Conservation (phyloP, 2,888 invertebrate genomes). For the Macrophya annulata region DNA sequence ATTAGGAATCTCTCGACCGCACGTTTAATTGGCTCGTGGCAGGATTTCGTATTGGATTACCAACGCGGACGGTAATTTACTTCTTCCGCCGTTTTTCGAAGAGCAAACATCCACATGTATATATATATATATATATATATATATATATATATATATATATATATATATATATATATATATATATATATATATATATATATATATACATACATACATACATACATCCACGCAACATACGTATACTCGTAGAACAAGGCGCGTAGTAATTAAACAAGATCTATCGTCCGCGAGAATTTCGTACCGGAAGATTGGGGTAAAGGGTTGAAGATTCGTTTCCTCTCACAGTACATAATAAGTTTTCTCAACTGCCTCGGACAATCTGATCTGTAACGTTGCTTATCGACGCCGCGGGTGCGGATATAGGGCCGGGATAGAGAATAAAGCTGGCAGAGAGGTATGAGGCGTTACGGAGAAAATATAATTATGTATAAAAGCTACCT, state of each 20-base stretch:
- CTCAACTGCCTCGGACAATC: neutral
- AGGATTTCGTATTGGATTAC: constrained; percentile 62
- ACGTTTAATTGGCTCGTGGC: constrained; percentile 70
- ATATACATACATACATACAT: too few species aligned
- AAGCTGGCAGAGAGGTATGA: neutral
- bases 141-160: too few species aligned
- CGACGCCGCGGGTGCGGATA: neutral
- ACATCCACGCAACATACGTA: too few species aligned
- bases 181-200: too few species aligned
- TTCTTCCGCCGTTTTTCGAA: neutral
- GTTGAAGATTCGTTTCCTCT: neutral
- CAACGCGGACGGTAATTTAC: constrained; percentile 48
- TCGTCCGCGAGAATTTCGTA: neutral
- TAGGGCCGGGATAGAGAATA: neutral
- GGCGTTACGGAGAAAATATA: constrained; percentile 41
- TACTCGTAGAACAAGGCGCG: neutral
- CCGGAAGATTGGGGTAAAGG: neutral
- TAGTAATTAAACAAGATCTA: neutral
- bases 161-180: too few species aligned
- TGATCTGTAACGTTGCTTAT: neutral
- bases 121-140: too few species aligned
- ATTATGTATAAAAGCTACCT: neutral
- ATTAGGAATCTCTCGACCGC: constrained; percentile 19
- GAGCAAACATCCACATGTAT: too few species aligned
- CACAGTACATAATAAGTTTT: neutral